Percentiles rank a stretch among this genome's conserved stretches.
Evolutionary conservation across 2,113 vertebrate genomes (phyloP).

Genomic region (Pristiophorus japonicus): DNA sequence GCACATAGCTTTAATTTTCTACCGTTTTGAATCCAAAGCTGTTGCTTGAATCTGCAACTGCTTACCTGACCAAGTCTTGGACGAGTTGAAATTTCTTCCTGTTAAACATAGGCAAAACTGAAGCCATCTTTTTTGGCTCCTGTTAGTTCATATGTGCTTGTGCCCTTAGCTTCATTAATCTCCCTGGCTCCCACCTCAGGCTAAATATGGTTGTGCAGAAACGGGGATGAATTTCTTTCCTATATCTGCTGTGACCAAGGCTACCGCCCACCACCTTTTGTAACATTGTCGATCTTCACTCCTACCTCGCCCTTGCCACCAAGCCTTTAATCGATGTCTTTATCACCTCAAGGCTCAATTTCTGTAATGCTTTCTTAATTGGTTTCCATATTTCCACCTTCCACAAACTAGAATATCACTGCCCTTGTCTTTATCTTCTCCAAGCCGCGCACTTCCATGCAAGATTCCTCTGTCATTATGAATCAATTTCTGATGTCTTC

Average conservation of each 20-base stretch:
- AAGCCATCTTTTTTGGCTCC: not conserved
- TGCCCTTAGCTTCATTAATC: not conserved
- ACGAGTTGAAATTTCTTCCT: not conserved
- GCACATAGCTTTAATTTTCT: not conserved
- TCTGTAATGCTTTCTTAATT: too few relatives aligned
- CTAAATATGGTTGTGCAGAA: not conserved
- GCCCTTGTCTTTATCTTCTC: too few relatives aligned
- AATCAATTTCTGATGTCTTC: too few relatives aligned
- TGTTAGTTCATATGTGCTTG: not conserved
- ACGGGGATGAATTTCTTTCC: not conserved
- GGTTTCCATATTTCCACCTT: too few relatives aligned
- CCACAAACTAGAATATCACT: too few relatives aligned
- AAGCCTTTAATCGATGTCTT: too few relatives aligned
- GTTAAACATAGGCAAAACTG: not conserved
- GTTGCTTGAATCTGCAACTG: not conserved
- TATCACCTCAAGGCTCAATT: too few relatives aligned
- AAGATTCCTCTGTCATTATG: too few relatives aligned
- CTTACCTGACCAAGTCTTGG: not conserved
- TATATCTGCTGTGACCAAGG: not conserved
- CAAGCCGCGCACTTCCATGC: too few relatives aligned
- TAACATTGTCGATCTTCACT: too few relatives aligned
- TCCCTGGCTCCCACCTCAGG: not conserved
- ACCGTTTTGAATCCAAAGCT: not conserved
- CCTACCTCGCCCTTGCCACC: too few relatives aligned
- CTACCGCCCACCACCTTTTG: too few relatives aligned